Base-by-base conservation (phyloP, 2,797 vertebrate species). In the Babyrousa celebensis region DNA sequence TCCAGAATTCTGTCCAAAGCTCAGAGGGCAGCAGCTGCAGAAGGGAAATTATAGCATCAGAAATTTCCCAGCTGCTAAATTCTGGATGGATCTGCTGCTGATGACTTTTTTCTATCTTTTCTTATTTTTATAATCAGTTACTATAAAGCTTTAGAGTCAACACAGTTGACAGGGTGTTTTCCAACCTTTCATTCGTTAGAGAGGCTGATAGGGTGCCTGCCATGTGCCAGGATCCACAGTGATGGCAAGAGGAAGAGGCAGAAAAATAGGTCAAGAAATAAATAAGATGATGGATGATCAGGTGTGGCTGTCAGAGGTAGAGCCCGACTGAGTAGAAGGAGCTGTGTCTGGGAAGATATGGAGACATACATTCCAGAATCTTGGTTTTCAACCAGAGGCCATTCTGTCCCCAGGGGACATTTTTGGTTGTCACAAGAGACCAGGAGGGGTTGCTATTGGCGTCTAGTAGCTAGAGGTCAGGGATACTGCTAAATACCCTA, bases 111-210 rank as follows among this genome's bases (percentile, higher is more conserved):
- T 83, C 85, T 89, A 52, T 62, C 70, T 83, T 67, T 88, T 52
- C 36, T 67, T 79, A 88, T 40, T 78, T 93, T 88, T 90, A 27
- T n/a, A 60, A 89, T 93, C 79, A 65, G 75, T 89, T 95, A 4
- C 10, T 20, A 17, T 60, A 56, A 27, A 48, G 62, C 21, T 92
- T 67, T 85, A 88, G 11, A 72, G 58, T 58, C 23, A 21, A 12
- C 32, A n/a, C 17, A 65, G 77, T 60, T 15, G 63, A 48, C 23
- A 58, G 40, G 52, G 29, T 77, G 40, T 86, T 65, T 92, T 85
- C 67, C 40, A 85, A 75, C 65, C 23, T 83, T 75, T 93, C 63
- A 25, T 60, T 94, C 15, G 8, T 23, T 75, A 48, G 25, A 80
- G 67, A 63, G 60, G 29, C 82, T 74, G 86, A 32, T 58, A n/a